Conservation (phyloP, 2,797 vertebrate genomes). For the Mus spretus region DNA sequence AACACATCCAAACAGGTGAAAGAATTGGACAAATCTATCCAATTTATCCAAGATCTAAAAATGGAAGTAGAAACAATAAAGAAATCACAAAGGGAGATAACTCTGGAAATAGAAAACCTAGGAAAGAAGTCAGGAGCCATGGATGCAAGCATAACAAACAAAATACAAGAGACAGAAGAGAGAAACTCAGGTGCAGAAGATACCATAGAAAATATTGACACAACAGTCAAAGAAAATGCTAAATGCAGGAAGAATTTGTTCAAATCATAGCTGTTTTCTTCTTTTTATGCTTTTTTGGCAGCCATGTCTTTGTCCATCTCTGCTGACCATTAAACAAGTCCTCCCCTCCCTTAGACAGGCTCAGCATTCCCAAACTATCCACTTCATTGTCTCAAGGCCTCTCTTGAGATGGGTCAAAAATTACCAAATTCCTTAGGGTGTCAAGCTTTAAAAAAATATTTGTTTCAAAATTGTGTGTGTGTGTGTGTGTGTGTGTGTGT, state of each 20-base stretch:
- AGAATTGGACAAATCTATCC: no score
- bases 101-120: no score
- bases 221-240: no score
- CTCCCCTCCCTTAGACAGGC: rapidly evolving
- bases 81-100: no score
- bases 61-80: no score
- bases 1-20: no score
- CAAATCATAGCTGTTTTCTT: not conserved
- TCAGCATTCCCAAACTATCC: not conserved
- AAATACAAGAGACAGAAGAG: no score
- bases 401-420: not conserved
- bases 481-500: not conserved
- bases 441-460: not conserved
- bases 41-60: no score
- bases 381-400: not conserved
- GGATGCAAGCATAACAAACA: no score
- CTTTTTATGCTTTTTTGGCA: not conserved
- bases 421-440: not conserved
- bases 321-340: not conserved
- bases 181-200: no score
- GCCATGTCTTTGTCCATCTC: not conserved
- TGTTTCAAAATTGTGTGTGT: not conserved
- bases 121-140: no score
- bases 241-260: not conserved
- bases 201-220: no score